Evolutionary conservation across 2,888 invertebrate genomes (phyloP).

Genomic region (Sarcophaga carnaria): DNA sequence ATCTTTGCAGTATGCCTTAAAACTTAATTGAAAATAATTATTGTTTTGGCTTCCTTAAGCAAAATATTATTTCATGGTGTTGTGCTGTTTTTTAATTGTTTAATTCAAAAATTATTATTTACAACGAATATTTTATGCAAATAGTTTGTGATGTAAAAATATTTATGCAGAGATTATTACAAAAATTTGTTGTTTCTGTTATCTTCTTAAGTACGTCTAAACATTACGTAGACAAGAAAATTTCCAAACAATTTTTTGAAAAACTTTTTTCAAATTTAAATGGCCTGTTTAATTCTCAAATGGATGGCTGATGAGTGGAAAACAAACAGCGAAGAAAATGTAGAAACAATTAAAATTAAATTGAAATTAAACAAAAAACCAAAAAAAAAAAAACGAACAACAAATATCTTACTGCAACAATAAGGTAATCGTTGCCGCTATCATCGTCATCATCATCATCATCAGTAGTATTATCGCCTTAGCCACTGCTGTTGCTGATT

Average conservation of each 20-base stretch:
- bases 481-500: too few relatives aligned
- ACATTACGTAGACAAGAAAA: constrained; percentile 31
- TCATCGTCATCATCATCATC: not conserved
- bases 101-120: too few relatives aligned
- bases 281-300: constrained; percentile 29
- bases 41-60: too few relatives aligned
- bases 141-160: too few relatives aligned
- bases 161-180: too few relatives aligned
- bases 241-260: constrained; percentile 3
- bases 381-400: not conserved
- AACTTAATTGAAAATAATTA: too few relatives aligned
- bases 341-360: not conserved
- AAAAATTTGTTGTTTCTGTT: not conserved
- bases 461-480: constrained; percentile 3
- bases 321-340: not conserved
- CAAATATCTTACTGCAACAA: not conserved
- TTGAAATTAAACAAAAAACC: not conserved
- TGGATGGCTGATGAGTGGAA: constrained; percentile 19
- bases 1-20: too few relatives aligned
- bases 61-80: too few relatives aligned
- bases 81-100: too few relatives aligned
- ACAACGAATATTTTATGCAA: too few relatives aligned
- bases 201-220: constrained; percentile 1
- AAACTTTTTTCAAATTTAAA: constrained; percentile 31
- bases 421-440: not conserved